These are phyloP conservation scores for Xylocampa areola DNA, from an alignment of 2,888 invertebrate species.

Conservation along the genomic window DNA sequence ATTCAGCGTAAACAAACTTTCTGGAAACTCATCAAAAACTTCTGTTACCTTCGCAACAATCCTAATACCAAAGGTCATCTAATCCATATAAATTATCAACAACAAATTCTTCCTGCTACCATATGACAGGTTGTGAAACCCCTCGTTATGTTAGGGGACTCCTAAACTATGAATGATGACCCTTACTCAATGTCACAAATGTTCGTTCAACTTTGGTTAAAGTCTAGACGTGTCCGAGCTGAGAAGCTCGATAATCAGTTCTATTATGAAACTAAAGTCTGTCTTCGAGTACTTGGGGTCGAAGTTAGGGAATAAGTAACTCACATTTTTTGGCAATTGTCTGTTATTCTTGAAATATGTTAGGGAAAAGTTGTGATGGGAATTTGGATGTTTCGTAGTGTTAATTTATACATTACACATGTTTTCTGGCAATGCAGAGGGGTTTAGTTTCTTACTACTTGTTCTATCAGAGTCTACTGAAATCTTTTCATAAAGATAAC, in stretches of 20 bases:
- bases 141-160: conserved; percentile 25
- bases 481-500: no score
- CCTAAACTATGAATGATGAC: conserved; percentile 44
- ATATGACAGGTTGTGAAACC: conserved; percentile 2
- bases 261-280: conserved; percentile 22
- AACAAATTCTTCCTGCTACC: conserved; percentile 9
- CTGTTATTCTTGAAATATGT: no score
- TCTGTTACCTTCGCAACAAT: conserved; percentile 3
- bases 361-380: no score
- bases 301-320: no score
- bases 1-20: conserved; percentile 37
- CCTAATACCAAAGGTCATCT: conserved; percentile 24
- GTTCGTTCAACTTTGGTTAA: conserved; percentile 42
- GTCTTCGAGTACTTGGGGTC: conserved; percentile 8
- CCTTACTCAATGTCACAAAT: conserved; percentile 27
- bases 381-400: no score
- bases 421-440: no score
- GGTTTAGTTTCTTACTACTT: no score
- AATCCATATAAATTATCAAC: conserved; percentile 17
- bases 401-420: no score
- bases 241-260: conserved; percentile 28
- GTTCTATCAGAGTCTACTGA: no score
- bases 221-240: conserved; percentile 27
- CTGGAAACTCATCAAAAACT: conserved; percentile 27
- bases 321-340: no score